Base-by-base conservation (phyloP, 2,113 vertebrate species). In the Brachypodius melanocephalos region DNA sequence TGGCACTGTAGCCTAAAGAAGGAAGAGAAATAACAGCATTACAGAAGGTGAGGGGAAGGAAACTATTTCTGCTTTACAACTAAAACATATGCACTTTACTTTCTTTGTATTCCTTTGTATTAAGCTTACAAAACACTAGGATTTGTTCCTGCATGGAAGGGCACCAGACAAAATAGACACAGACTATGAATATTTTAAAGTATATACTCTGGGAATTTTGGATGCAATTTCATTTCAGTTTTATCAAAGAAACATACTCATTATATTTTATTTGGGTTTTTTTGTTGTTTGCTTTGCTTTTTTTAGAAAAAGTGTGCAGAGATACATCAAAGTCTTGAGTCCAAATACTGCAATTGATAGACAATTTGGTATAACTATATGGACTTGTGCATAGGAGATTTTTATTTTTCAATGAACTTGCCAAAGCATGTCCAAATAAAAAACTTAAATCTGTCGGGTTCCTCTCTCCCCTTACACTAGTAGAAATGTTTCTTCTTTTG, bases 1-100 rank as follows among this genome's bases (percentile, higher is more conserved):
- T 98, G 92, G 98, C 94, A 40, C 98, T 95, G 32, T 99, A 99
- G 46, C 98, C 99, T 99, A 88, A 79, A 96, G 51, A 86, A 78
- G 46, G 71, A 57, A 62, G 51, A 79, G 40, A 92, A 72, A 61
- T 15, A 95, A 95, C 6, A 83, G 40, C 42, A 51, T 82, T 80
- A 95, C 14, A 89, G 45, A 96, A 59, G 80, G 59, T 51, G 34
- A 17, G 29, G 67, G 52, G 28, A 85, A 85, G 48, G 38, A 26
- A 93, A 71, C 52, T 81, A 22, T 68, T 95, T 82, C 65, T 90
- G 76, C 83, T 86, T 82, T 43, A 75, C 20, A 74, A 9, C 29
- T 68, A 62, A 89, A 32, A 79, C 40, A 76, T 45, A 31, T 8
- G 20, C 81, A 85, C 15, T 58, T 40, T 25, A 19, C 28, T 74